phyloP scores from a whole-genome alignment of 1,140 invertebrate species.

The Zaprionus gabonicus region DNA sequence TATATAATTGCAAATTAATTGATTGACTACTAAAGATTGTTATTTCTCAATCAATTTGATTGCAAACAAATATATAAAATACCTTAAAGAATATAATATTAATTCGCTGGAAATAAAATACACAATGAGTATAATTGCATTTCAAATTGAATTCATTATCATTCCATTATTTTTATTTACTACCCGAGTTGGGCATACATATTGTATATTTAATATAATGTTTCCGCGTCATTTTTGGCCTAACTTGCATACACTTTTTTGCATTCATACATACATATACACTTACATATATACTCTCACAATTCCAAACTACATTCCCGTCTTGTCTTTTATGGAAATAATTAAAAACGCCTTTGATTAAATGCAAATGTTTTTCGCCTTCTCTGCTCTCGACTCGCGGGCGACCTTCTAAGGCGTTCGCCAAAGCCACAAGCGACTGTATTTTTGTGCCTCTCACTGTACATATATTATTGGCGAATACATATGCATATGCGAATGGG shows the following conservation, averaged over 20 bases:
- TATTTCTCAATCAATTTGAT: no score
- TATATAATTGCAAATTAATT: no score
- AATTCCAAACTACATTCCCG: not conserved
- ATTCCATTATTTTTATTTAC: not conserved
- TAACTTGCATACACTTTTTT: not conserved
- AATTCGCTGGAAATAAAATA: not conserved
- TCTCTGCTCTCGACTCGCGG: constrained; percentile 32
- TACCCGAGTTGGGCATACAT: not conserved
- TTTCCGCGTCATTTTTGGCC: no score
- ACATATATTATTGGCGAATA: not conserved
- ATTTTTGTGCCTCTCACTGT: constrained; percentile 1
- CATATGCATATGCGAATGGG: constrained; percentile 16
- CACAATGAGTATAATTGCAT: not conserved
- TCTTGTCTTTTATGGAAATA: constrained; percentile 58
- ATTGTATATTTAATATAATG: not conserved
- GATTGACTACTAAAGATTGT: no score
- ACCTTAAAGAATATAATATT: no score
- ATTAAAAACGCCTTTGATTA: constrained; percentile 61
- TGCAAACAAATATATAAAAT: no score
- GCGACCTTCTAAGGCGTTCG: constrained; percentile 43
- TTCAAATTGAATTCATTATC: not conserved
- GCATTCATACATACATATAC: not conserved
- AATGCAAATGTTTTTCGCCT: constrained; percentile 62
- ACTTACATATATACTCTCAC: not conserved
- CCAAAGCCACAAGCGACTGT: not conserved